Base-by-base conservation (phyloP, 2,888 invertebrate genomes). In the Rosalia funebris region DNA sequence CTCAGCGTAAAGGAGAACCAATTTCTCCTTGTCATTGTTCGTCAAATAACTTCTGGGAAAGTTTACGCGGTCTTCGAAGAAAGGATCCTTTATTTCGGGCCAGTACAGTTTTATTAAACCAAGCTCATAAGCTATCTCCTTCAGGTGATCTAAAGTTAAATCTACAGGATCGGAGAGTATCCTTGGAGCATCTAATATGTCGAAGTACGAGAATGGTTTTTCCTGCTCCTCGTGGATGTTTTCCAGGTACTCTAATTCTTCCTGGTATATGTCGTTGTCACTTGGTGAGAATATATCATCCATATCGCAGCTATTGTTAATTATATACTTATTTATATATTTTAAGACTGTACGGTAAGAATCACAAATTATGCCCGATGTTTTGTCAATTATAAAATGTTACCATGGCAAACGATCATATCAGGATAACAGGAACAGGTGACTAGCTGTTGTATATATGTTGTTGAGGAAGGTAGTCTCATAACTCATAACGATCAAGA, bases 1-100 rank as follows among this genome's bases (percentile, higher is more conserved):
- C 79, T 93, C 92, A 0, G 91, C 88, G 72, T 91, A 90, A 52
- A 91, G 84, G 41, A 93, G 78, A 7, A 92, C 75, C 10, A 91
- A 77, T 47, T 89, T 87, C 77, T 93, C 92, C 75, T 92, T 91
- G 14, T 86, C 81, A 11, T 83, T 86, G 68, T 90, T 86, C 1
- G 83, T 86, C 56, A 86, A 86, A 75, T 92, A 92, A 56, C 85
- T 86, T 52, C 81, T 81, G 0, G 92, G 89, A 73, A 88, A 88
- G 73, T 86, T 84, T 3, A 82, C 83, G 17, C 86, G 80, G 19
- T 83, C 83, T 72, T 87, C 86, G 71, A 88, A 87, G 1, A 84
- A 81, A 0, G 86, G 85, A 1, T 82, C 76, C 1, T 81, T 76
- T 65, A 84, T 83, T 63, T 85, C 83, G 1, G 89, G 88, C 89